These are phyloP conservation scores for Clitarchus hookeri DNA, from an alignment of 2,888 invertebrate species.

Conservation along the genomic window DNA sequence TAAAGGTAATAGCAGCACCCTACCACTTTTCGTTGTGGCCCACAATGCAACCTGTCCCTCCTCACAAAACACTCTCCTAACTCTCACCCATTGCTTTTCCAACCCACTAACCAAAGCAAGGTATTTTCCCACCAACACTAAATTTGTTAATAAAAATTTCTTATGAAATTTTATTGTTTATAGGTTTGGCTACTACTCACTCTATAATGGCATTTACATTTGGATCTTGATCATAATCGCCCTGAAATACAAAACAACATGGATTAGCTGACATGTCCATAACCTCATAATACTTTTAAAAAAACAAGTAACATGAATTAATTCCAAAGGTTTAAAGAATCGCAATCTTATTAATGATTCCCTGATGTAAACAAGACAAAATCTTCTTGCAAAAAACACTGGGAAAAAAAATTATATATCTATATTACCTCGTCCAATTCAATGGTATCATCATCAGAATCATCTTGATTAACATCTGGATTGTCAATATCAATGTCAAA, in stretches of 20 bases:
- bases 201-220: constrained; percentile 76
- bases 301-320: background rate
- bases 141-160: background rate
- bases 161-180: background rate
- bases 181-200: constrained; percentile 64
- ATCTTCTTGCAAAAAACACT: background rate
- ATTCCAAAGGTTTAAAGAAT: background rate
- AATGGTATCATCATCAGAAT: constrained; percentile 85
- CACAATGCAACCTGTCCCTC: too few relatives aligned
- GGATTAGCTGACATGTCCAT: background rate
- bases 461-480: constrained; percentile 73
- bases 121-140: background rate
- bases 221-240: constrained; percentile 77
- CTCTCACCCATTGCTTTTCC: too few relatives aligned
- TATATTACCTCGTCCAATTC: constrained; percentile 81
- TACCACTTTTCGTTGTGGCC: too few relatives aligned
- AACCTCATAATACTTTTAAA: background rate
- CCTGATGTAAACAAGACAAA: background rate
- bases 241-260: constrained; percentile 63
- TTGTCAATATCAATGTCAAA: constrained; percentile 91
- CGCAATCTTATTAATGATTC: background rate
- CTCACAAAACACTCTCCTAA: background rate
- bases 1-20: too few relatives aligned
- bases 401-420: background rate
- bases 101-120: background rate